Evolutionary conservation across 2,888 invertebrate genomes (phyloP).

Genomic region (Hipparchia semele): DNA sequence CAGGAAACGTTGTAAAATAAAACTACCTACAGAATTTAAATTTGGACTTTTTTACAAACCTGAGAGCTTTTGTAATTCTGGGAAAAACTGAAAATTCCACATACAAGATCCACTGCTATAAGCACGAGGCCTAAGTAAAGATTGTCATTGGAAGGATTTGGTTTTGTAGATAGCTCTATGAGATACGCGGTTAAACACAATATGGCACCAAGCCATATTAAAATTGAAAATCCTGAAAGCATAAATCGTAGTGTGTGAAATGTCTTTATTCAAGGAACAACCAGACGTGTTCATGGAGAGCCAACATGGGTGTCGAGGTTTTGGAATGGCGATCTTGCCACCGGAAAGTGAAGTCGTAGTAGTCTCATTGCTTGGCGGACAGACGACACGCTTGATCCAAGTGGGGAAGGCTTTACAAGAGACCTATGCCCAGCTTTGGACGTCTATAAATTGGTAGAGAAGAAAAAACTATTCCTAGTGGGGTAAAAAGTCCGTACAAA

Average conservation of each 20-base stretch:
- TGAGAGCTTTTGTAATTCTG: slow-evolving; percentile 98
- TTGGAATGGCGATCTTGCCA: no score
- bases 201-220: slow-evolving; percentile 90
- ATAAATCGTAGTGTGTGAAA: background rate
- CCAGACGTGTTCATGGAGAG: no score
- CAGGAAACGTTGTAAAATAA: background rate
- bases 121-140: slow-evolving; percentile 97
- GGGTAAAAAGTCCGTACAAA: background rate
- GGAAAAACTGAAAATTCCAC: slow-evolving; percentile 98
- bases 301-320: no score
- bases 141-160: slow-evolving; percentile 96
- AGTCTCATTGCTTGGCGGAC: no score
- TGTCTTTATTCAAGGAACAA: no score
- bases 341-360: no score
- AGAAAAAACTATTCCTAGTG: no score
- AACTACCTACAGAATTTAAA: background rate
- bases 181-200: slow-evolving; percentile 85
- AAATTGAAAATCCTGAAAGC: slow-evolving; percentile 87
- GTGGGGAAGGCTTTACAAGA: no score
- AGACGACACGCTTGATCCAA: no score
- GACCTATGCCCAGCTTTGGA: no score
- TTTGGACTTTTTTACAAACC: slow-evolving; percentile 47
- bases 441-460: no score
- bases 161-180: slow-evolving; percentile 89
- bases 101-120: slow-evolving; percentile 96